Base-by-base conservation (phyloP, 2,888 invertebrate species). In the Eristalis tenax region DNA sequence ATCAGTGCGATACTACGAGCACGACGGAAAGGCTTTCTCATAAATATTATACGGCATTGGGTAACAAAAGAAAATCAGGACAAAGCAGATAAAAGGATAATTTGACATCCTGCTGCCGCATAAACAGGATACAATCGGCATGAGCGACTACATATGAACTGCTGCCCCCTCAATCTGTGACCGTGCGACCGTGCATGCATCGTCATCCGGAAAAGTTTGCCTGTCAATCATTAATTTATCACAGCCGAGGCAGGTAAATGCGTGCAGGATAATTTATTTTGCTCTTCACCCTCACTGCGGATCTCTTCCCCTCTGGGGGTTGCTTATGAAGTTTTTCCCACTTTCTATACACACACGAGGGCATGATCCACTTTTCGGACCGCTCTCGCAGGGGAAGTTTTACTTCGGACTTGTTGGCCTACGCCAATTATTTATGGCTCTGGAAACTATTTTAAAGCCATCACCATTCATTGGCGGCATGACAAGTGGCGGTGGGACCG, bases 21-120 rank as follows among this genome's bases (percentile, higher is more conserved):
- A 22, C 35, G 64, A 13, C 64, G 64, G 35, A 50, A 74, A 38
- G 74, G 64, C 63, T 74, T 23, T 56, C 64, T 61, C 74, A 65
- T 74, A 74, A 74, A 74, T 74, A 74, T 63, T 64, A 35, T 35
- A 38, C 56, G 66, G 26, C 71, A 65, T 57, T 2, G 64, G 28
- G 40, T 65, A 63, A 57, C 71, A 56, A 79, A 71, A 57, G 57
- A 65, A 76, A 79, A 71, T 65, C 65, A 64, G 56, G 56, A 57
- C 78, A 71, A 71, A 79, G 40, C 71, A 71, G 71, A 70, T 79
- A 65, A 65, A 79, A 65, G 65, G 40, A 79, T 65, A 71, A 79
- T 79, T 64, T 65, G 71, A 65, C 57, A 76, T 76, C 68, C 68
- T 76, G 66, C 68, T 59, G 59, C 68, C 65, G 59, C 65, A 78